Base-by-base conservation (phyloP, 2,888 invertebrate genomes). In the Notocelia uddmanniana region DNA sequence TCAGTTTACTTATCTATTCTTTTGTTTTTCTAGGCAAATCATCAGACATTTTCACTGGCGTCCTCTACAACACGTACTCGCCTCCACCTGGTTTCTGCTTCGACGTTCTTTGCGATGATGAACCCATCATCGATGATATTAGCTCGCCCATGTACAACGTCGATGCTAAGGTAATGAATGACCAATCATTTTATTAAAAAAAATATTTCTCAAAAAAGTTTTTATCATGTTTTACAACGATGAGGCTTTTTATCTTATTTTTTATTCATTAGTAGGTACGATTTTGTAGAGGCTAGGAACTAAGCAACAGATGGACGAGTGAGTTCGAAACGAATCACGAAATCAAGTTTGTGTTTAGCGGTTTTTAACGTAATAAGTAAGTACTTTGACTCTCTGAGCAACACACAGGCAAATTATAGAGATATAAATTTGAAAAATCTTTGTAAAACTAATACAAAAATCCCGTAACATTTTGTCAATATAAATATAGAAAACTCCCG, bases 61-160 rank as follows among this genome's bases (percentile, higher is more conserved):
- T 96, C 0, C 91, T 98, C 13, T 97, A 95, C 85, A 98, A 98
- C 79, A 95, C 95, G 0, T 98, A 98, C 84, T 95, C 95, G 0
- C 97, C 98, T 0, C 99, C 99, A 0, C 94, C 95, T 8, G 98
- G 98, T 0, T 99, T 98, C 87, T 99, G 99, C 82, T 99, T 98
- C 86, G 99, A 99, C 84, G 94, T 96, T 6, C 93, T 97, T 0
- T 99, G 99, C 83, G 85, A 88, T 0, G 98, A 98, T 83, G 96
- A 97, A 59, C 98, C 98, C 0, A 97, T 99, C 13, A 96, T 98
- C 76, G 98, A 98, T 85, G 97, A 98, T 80, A 94, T 95, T 0
- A 90, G 94, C 21, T 96, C 98, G 60, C 96, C 97, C 0, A 96
- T 97, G 76, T 98, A 97, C 85, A 99, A 99, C 85, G 97, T 98